phyloP scores from a whole-genome alignment of 1,140 invertebrate genomes.

The Antheraea pernyi region DNA sequence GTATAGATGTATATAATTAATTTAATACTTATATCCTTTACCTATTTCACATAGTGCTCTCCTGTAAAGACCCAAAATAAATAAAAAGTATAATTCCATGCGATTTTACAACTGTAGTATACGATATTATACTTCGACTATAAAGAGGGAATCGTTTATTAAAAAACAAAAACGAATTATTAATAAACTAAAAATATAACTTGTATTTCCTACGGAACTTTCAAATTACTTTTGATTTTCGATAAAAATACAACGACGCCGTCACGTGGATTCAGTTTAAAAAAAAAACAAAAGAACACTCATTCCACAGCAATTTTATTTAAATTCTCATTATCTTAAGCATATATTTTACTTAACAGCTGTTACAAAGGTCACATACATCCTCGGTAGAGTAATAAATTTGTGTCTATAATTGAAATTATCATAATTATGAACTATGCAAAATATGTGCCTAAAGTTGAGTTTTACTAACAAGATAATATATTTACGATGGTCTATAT shows the following conservation, averaged over 20 bases:
- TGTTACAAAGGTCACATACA: not conserved
- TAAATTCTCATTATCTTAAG: slow-evolving; percentile 2
- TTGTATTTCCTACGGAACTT: not conserved
- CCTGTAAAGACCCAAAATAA: too few relatives aligned
- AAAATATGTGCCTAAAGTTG: not conserved
- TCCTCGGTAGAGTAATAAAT: not conserved
- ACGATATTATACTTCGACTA: too few relatives aligned
- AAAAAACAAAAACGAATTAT: too few relatives aligned
- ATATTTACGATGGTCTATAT: not conserved
- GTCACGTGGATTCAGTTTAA: not conserved
- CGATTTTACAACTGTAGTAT: too few relatives aligned
- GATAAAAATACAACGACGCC: not conserved
- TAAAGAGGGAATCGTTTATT: too few relatives aligned
- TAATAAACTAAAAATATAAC: too few relatives aligned
- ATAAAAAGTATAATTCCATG: too few relatives aligned
- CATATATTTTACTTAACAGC: not conserved
- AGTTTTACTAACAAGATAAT: not conserved
- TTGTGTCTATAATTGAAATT: not conserved
- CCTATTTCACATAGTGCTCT: too few relatives aligned
- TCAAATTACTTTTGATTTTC: not conserved
- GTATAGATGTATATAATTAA: too few relatives aligned
- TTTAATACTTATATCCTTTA: too few relatives aligned
- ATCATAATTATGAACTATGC: not conserved
- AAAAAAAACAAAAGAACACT: not conserved
- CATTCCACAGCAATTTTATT: slow-evolving; percentile 1